These are phyloP conservation scores for Neosalanx taihuensis DNA, from an alignment of 2,797 vertebrate genomes.

Conservation along the genomic window DNA sequence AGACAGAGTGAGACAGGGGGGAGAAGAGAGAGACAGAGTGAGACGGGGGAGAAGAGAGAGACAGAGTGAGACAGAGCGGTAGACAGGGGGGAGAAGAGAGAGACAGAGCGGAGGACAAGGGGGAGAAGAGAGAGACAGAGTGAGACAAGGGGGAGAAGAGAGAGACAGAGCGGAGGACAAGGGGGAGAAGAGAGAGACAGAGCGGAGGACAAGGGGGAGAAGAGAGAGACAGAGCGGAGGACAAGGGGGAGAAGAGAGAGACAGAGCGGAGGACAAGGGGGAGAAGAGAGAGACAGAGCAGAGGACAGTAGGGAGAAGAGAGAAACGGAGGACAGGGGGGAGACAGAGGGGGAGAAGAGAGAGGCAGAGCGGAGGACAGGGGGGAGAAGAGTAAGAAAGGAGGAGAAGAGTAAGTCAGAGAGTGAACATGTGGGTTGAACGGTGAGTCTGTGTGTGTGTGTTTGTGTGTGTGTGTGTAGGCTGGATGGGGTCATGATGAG, in stretches of 20 bases:
- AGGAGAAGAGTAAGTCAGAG: neutral
- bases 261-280: neutral
- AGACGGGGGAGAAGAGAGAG: neutral
- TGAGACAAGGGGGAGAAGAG: conserved; percentile 27
- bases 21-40: too few relatives aligned
- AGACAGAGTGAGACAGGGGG: too few relatives aligned
- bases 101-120: too few relatives aligned
- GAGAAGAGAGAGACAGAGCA: neutral
- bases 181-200: neutral
- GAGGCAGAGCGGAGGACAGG: neutral
- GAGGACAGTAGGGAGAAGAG: neutral
- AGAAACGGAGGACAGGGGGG: neutral
- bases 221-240: neutral
- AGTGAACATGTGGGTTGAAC: neutral
- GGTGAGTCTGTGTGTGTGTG: neutral
- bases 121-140: neutral
- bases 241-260: neutral
- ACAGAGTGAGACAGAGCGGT: conserved; percentile 14
- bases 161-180: neutral
- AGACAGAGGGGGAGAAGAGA: neutral
- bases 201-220: neutral
- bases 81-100: conserved; percentile 26
- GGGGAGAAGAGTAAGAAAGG: neutral
- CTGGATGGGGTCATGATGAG: neutral
- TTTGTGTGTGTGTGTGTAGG: neutral